phyloP scores from a whole-genome alignment of 2,797 vertebrate genomes.

The Heliangelus exortis region DNA sequence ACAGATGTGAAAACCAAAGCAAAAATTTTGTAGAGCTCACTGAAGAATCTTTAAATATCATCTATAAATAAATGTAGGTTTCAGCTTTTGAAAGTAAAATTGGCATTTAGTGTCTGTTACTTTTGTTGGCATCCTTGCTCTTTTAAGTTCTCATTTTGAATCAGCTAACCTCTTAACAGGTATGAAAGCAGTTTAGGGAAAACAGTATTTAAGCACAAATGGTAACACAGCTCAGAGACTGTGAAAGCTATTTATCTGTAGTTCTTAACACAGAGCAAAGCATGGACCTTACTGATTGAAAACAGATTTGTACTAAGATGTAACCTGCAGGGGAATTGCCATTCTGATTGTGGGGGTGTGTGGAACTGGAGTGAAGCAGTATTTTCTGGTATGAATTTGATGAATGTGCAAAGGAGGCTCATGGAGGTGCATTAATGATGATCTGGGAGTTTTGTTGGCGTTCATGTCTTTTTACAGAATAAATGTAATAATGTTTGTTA shows the following conservation, averaged over 20 bases:
- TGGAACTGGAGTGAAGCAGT: background rate
- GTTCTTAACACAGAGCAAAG: background rate
- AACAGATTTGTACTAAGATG: background rate
- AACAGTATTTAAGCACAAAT: background rate
- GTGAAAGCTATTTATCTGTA: background rate
- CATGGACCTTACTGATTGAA: background rate
- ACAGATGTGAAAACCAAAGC: constrained; percentile 49
- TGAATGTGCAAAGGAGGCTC: background rate
- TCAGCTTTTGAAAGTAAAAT: background rate
- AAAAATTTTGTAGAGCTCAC: background rate
- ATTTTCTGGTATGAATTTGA: background rate
- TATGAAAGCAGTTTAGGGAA: background rate
- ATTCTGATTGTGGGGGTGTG: background rate
- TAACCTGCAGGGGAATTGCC: background rate
- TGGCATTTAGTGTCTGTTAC: background rate
- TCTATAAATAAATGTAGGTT: background rate
- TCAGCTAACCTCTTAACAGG: background rate
- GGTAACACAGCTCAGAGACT: background rate
- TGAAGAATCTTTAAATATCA: constrained; percentile 1
- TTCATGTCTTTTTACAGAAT: background rate
- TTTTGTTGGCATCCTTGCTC: background rate
- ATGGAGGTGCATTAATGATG: background rate
- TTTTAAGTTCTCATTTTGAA: background rate
- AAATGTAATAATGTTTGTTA: background rate
- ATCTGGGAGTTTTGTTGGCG: background rate